Percentiles rank a stretch among this genome's conserved stretches.
These are phyloP conservation scores for Acleris cristana DNA, from an alignment of 2,888 invertebrate species.

Conservation along the genomic window DNA sequence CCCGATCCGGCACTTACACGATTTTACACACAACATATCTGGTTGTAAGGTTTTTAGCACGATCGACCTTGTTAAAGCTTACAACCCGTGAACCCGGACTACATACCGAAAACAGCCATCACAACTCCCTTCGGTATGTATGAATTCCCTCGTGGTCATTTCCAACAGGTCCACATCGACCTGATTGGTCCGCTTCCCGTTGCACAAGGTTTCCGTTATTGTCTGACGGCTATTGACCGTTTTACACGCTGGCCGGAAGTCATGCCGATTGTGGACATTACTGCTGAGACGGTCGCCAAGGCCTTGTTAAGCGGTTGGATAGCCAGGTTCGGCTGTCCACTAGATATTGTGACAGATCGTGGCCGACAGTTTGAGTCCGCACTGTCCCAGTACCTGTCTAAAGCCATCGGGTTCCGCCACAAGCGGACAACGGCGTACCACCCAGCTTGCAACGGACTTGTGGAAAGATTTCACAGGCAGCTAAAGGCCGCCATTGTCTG, in stretches of 20 bases:
- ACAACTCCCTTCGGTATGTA: not conserved
- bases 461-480: slow-evolving; percentile 51
- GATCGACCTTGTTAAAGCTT: too few relatives aligned
- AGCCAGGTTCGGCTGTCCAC: not conserved
- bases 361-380: not conserved
- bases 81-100: too few relatives aligned
- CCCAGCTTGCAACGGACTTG: slow-evolving; percentile 44
- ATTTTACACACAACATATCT: too few relatives aligned
- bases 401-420: slow-evolving; percentile 40
- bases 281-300: not conserved
- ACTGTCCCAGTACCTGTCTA: not conserved
- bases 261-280: not conserved
- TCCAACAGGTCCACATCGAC: not conserved
- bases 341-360: not conserved
- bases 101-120: too few relatives aligned
- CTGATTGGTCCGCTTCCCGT: not conserved
- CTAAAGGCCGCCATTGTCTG: slow-evolving; percentile 55
- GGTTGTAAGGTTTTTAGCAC: too few relatives aligned
- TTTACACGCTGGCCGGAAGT: slow-evolving; percentile 1
- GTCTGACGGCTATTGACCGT: not conserved
- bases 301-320: not conserved
- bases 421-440: slow-evolving; percentile 46
- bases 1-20: too few relatives aligned
- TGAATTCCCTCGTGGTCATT: not conserved
- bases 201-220: not conserved